A percentile compares a stretch with the other conserved stretches of the same genome.
Conservation (phyloP, 2,113 vertebrate species). For the Cephalopholis sonnerati region DNA sequence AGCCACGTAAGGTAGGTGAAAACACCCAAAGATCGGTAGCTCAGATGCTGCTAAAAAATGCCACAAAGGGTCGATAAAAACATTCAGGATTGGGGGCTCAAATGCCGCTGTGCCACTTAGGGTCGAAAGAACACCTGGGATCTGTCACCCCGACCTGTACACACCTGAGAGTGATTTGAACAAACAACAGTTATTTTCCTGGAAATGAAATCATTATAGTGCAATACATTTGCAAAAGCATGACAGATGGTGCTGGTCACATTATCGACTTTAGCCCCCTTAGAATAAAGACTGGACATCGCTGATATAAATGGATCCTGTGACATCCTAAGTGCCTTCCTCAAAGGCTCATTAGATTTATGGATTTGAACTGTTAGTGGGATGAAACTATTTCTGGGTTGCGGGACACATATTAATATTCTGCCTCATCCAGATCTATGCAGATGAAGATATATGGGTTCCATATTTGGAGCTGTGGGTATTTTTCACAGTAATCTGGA, state of each 20-base stretch:
- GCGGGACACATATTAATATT: slow-evolving; percentile 46
- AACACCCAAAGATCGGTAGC: too few species aligned
- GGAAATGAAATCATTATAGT: too few species aligned
- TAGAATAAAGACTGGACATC: not conserved
- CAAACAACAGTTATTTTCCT: too few species aligned
- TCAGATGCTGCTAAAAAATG: too few species aligned
- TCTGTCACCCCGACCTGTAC: not conserved
- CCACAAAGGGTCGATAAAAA: too few species aligned
- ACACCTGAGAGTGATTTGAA: not conserved
- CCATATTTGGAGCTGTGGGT: slow-evolving; percentile 39
- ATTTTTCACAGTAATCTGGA: slow-evolving; percentile 39
- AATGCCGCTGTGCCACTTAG: not conserved
- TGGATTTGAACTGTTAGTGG: slow-evolving; percentile 41
- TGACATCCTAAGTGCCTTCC: not conserved
- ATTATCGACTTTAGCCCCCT: not conserved
- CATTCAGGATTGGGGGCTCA: too few species aligned
- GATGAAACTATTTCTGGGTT: slow-evolving; percentile 58
- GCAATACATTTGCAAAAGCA: too few species aligned
- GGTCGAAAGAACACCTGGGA: too few species aligned
- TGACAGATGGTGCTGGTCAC: not conserved
- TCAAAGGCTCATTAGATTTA: slow-evolving; percentile 49
- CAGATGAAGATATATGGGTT: slow-evolving; percentile 47
- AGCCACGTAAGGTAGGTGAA: too few species aligned
- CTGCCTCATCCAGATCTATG: slow-evolving; percentile 28
- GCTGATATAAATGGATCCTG: not conserved